Evolutionary conservation across 1,140 invertebrate species (phyloP).

Genomic region (Drosophila setifemur): DNA sequence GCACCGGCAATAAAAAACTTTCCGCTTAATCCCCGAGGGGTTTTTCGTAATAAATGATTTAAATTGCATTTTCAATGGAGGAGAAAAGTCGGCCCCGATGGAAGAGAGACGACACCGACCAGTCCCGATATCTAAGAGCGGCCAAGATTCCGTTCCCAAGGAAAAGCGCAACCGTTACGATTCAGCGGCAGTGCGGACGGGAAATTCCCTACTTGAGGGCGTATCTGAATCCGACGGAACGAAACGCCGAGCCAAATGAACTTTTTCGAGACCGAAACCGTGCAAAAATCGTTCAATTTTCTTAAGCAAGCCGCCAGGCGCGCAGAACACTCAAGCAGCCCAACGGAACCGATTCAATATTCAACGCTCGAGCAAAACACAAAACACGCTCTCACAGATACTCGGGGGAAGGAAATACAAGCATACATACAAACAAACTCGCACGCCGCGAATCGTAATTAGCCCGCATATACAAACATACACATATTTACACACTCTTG

Average conservation of each 20-base stretch:
- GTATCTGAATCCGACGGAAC: conserved; percentile 12
- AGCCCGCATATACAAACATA: neutral
- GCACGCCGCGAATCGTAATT: conserved; percentile 19
- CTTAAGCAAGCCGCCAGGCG: conserved; percentile 62
- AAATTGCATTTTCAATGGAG: conserved; percentile 44
- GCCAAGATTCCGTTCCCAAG: neutral
- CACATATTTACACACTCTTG: neutral
- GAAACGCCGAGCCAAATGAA: conserved; percentile 43
- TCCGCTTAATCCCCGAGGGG: conserved; percentile 36
- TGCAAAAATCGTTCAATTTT: conserved; percentile 82
- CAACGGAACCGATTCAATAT: conserved; percentile 56
- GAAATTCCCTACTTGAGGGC: neutral
- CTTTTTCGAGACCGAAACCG: conserved; percentile 64
- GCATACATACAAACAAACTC: conserved; percentile 1
- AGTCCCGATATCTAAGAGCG: neutral
- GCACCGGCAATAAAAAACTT: conserved; percentile 46
- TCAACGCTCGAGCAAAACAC: conserved; percentile 23
- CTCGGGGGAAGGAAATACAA: neutral
- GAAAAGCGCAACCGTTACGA: too few species aligned
- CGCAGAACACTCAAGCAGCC: conserved; percentile 18
- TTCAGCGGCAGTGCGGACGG: too few species aligned
- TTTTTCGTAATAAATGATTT: conserved; percentile 54
- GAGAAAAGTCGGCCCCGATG: neutral
- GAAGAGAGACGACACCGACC: conserved; percentile 3
- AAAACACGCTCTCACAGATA: conserved; percentile 11